Evolutionary conservation across 2,797 vertebrate species (phyloP), one percentile per base, ranked within the genome.

Genomic region (Leptodactylus fallax): DNA sequence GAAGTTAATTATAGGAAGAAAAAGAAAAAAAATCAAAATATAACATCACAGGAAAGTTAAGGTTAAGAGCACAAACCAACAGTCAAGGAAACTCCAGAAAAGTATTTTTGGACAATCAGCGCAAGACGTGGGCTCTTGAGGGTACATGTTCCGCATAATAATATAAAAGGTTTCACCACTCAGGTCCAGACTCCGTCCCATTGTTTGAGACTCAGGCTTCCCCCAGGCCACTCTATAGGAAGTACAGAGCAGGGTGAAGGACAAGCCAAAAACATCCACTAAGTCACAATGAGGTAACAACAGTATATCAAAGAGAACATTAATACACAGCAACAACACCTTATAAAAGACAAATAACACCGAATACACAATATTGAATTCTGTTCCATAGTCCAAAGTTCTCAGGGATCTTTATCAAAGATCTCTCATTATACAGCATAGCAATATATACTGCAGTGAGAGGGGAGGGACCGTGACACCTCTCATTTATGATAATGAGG

Each of bases 191-290:
- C 10, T 65, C 56, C 19, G 88, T 85, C 88, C 92, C 93, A 94
- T 95, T 96, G 95, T 95, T 94, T 53, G 7, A 87, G 89, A 87
- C 89, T 47, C 87, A 1, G 0, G 83, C 65, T 90, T 82, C 94
- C 93, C 93, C 92, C 90, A 21, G 90, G 0, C 4, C 63, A 91
- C 81, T 81, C 84, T 90, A 89, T 93, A 96, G 95, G 96, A 96
- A 96, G 89, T 91, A 85, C 92, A 92, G 89, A 83, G 92, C 90
- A 93, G 93, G 92, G 90, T 92, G 92, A 89, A 94, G 90, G 90
- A 87, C 74, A 5, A 89, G 93, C 90, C 92, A 91, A 89, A 87
- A 90, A 81, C 88, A 81, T 90, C 90, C 92, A 3, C 77, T 74
- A 81, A 61, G 81, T 78, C 25, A 53, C 81, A 65, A 77, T 45